A percentile compares a stretch with the other conserved stretches of the same genome.
These are phyloP conservation scores for Tiliacea citrago DNA, from an alignment of 2,888 invertebrate genomes.

Conservation along the genomic window DNA sequence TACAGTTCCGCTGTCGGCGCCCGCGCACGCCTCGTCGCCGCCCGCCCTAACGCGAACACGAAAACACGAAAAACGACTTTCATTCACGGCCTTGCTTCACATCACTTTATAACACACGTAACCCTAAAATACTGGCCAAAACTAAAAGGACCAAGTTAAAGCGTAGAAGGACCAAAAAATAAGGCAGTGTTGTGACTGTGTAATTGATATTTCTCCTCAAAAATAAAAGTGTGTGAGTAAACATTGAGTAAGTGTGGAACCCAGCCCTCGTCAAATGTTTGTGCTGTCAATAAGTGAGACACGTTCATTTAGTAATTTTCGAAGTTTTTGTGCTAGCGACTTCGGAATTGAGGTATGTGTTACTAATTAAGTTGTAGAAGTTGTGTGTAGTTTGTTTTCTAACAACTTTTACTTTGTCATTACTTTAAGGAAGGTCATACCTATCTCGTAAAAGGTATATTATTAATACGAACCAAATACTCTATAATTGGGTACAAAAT, in stretches of 20 bases:
- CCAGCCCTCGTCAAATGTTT: conserved; percentile 79
- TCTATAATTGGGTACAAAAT: conserved; percentile 16
- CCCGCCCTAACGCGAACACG: conserved; percentile 81
- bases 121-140: not conserved
- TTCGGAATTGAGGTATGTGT: conserved; percentile 71
- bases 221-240: conserved; percentile 69
- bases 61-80: conserved; percentile 50
- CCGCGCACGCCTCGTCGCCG: conserved; percentile 87
- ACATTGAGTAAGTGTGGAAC: conserved; percentile 57
- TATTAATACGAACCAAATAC: conserved; percentile 31
- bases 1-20: conserved; percentile 83
- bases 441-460: not conserved
- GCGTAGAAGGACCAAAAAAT: conserved; percentile 29
- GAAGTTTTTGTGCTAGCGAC: conserved; percentile 61
- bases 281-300: conserved; percentile 81
- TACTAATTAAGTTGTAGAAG: conserved; percentile 34
- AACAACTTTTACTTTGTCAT: not conserved
- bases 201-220: conserved; percentile 57
- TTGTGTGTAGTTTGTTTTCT: conserved; percentile 12
- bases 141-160: conserved; percentile 13
- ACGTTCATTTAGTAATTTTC: conserved; percentile 72
- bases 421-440: not conserved
- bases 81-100: conserved; percentile 9
- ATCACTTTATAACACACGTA: not conserved
- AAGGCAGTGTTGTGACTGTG: conserved; percentile 66